A percentile compares a stretch with the other conserved stretches of the same genome.
phyloP scores from a whole-genome alignment of 2,113 vertebrate genomes.

The Indicator maculatus region DNA sequence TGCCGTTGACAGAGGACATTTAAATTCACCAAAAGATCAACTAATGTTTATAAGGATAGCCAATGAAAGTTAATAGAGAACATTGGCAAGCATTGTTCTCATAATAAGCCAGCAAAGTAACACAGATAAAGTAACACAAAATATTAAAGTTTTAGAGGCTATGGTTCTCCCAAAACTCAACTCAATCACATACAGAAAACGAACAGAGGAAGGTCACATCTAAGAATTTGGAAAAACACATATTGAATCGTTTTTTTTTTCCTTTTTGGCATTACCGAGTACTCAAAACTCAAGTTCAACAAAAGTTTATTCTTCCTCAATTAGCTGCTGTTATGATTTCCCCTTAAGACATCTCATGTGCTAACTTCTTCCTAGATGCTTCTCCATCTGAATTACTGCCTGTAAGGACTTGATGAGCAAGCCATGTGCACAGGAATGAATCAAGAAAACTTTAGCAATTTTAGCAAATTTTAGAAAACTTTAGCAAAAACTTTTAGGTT shows the following conservation, averaged over 20 bases:
- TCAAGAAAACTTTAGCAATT: neutral
- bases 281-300: neutral
- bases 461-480: neutral
- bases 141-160: constrained; percentile 19
- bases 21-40: constrained; percentile 55
- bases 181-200: constrained; percentile 22
- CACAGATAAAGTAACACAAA: constrained; percentile 20
- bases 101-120: constrained; percentile 22
- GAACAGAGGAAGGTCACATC: neutral
- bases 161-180: constrained; percentile 33
- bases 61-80: constrained; percentile 43
- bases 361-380: neutral
- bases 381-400: neutral
- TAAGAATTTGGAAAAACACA: neutral
- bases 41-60: constrained; percentile 56
- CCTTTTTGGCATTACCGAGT: neutral
- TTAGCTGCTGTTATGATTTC: neutral
- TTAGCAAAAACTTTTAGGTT: neutral
- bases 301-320: neutral
- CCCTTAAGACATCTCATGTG: neutral
- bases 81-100: neutral
- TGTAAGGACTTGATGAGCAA: neutral
- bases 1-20: constrained; percentile 14
- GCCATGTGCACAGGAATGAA: neutral
- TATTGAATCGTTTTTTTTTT: neutral